Conservation (phyloP, 2,888 invertebrate genomes). For the Dastarcus helophoroides region DNA sequence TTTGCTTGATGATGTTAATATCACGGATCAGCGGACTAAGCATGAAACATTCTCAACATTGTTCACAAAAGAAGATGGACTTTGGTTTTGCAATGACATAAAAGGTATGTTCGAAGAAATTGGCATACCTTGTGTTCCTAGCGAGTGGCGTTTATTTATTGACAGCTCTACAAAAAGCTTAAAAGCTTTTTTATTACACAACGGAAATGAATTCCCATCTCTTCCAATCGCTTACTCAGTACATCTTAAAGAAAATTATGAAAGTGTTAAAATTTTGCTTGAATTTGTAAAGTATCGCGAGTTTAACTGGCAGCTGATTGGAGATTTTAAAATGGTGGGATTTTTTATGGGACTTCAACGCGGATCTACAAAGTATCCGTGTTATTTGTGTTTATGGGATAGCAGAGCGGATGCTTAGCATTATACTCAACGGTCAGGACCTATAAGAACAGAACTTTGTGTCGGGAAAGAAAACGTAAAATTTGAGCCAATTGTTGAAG, state of each 20-base stretch:
- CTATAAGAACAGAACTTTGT: slow-evolving; percentile 12
- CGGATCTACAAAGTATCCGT: slow-evolving; percentile 20
- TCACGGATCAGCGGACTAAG: slow-evolving; percentile 10
- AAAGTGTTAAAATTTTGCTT: slow-evolving; percentile 22
- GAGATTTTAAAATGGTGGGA: slow-evolving; percentile 25
- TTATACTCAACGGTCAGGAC: slow-evolving; percentile 15
- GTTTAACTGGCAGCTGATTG: slow-evolving; percentile 20
- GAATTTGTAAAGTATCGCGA: slow-evolving; percentile 21
- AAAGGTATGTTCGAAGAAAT: slow-evolving; percentile 16
- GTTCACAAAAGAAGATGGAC: slow-evolving; percentile 15
- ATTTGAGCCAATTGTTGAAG: slow-evolving; percentile 11
- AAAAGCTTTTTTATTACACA: slow-evolving; percentile 17
- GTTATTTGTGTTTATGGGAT: slow-evolving; percentile 21
- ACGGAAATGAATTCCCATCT: slow-evolving; percentile 21
- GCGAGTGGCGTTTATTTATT: slow-evolving; percentile 14
- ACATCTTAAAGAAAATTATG: slow-evolving; percentile 23
- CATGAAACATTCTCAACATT: slow-evolving; percentile 12
- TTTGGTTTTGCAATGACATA: slow-evolving; percentile 17
- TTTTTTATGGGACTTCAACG: slow-evolving; percentile 20
- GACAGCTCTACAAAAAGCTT: slow-evolving; percentile 14
- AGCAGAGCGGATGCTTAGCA: slow-evolving; percentile 16
- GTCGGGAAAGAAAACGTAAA: slow-evolving; percentile 17
- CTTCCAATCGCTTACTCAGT: slow-evolving; percentile 24
- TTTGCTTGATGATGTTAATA: slow-evolving; percentile 12
- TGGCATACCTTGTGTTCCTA: slow-evolving; percentile 10